Base-by-base conservation (phyloP, 2,113 vertebrate species). In the Microtus ochrogaster region DNA sequence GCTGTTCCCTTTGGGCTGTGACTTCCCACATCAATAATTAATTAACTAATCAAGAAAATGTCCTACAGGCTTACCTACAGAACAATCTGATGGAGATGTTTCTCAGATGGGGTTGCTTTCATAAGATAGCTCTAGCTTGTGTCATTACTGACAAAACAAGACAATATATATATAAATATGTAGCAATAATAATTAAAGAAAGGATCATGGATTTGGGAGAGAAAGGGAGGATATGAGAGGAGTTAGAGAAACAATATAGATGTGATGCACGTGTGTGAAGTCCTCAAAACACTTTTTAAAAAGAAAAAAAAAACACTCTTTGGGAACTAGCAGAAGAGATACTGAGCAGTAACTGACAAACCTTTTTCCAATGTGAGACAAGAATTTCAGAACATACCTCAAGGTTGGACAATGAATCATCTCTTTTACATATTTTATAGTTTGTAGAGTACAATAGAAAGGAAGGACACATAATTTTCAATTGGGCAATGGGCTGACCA, bases 371-470 rank as follows among this genome's bases (percentile, higher is more conserved):
- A 88, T 12, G 9, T 65, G 41, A 81, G 0, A 24, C 2, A 49
- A 24, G n/a, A 72, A 36, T 85, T 86, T 91, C 39, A 94, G 74
- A 92, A 94, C 44, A 24, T 17, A 77, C 1, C 65, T 96, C 82
- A 89, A 44, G 44, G 44, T 44, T 44, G 44, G 44, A 44, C 44
- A 44, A 72, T 47, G 33, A 95, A 81, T 77, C 1, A 7, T 6
- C 1, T 39, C 24, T 73, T 52, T 70, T 89, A 41, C 33, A 4
- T 74, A 44, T 84, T 89, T 52, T 86, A 65, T 1, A 85, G 16
- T 36, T 26, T 77, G 44, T 16, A 74, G 4, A 72, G 63, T 49
- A 13, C 33, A 84, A 87, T 55, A 68, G 77, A 91, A 33, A 73
- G 3, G 84, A 95, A 94, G n/a, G 1, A 79, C 8, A n/a, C n/a